phyloP scores from a whole-genome alignment of 2,113 vertebrate genomes.

The Nyctibius bracteatus region DNA sequence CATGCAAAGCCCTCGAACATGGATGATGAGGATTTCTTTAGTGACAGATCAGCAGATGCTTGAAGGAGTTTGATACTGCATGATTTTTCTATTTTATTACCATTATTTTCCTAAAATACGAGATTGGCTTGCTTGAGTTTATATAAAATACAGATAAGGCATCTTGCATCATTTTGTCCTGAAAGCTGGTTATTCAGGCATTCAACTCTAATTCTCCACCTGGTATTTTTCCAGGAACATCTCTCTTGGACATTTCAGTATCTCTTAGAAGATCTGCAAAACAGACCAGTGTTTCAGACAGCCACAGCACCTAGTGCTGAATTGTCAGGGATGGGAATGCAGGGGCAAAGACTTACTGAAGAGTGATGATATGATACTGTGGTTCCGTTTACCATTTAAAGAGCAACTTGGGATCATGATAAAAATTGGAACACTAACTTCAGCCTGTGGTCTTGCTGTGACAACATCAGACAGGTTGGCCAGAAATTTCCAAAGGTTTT shows the following conservation, averaged over 20 bases:
- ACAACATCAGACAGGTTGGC: not conserved
- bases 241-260: not conserved
- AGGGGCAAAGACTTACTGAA: not conserved
- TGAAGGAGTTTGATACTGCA: not conserved
- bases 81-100: not conserved
- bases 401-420: not conserved
- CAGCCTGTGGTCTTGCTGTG: not conserved
- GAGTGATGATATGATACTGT: too few species aligned
- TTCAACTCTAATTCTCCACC: not conserved
- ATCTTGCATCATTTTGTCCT: not conserved
- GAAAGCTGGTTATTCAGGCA: not conserved
- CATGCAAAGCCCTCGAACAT: not conserved
- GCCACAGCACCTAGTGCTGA: not conserved
- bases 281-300: not conserved
- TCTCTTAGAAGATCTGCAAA: not conserved
- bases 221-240: not conserved
- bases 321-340: not conserved
- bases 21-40: conserved; percentile 36
- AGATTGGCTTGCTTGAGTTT: not conserved
- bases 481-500: not conserved
- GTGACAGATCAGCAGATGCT: not conserved
- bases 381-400: not conserved
- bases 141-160: not conserved
- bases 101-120: not conserved
- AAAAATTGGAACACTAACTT: not conserved